Percentiles rank a stretch among this genome's conserved stretches.
Conservation (phyloP, 2,888 invertebrate genomes). For the Criorhina ranunculi region DNA sequence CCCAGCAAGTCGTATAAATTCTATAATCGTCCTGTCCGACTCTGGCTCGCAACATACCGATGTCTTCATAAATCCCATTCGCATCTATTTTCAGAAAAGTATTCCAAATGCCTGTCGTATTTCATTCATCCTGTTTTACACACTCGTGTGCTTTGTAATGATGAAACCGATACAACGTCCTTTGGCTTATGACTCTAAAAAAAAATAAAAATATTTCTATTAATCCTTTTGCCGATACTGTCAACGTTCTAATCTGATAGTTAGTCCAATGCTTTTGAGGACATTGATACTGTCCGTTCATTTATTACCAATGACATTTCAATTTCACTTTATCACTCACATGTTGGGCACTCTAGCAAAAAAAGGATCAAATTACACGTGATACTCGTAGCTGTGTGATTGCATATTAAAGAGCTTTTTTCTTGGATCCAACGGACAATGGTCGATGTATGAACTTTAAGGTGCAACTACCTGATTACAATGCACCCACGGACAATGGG, state of each 20-base stretch:
- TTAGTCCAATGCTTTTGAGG: background rate
- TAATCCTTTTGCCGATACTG: background rate
- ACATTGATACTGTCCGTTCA: background rate
- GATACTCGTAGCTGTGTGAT: background rate
- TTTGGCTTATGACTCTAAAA: background rate
- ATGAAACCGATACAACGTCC: constrained; percentile 10
- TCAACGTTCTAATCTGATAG: background rate
- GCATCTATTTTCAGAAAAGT: constrained; percentile 8
- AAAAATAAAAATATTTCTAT: no score
- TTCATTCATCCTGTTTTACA: constrained; percentile 5
- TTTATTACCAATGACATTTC: background rate
- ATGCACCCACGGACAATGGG: no score
- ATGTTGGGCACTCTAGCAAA: background rate
- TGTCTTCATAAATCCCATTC: constrained; percentile 17
- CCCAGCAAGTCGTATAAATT: background rate
- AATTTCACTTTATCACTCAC: constrained; percentile 5
- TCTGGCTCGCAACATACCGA: background rate
- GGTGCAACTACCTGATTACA: constrained; percentile 4
- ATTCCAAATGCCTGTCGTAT: constrained; percentile 4
- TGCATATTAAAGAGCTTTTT: background rate
- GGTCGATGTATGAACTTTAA: background rate
- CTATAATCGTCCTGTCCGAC: background rate
- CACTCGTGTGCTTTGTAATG: constrained; percentile 8
- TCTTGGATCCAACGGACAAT: background rate
- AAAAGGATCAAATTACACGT: background rate